Evolutionary conservation across 2,113 vertebrate genomes (phyloP), one percentile per base, ranked within the genome.

Genomic region (Microcebus murinus): DNA sequence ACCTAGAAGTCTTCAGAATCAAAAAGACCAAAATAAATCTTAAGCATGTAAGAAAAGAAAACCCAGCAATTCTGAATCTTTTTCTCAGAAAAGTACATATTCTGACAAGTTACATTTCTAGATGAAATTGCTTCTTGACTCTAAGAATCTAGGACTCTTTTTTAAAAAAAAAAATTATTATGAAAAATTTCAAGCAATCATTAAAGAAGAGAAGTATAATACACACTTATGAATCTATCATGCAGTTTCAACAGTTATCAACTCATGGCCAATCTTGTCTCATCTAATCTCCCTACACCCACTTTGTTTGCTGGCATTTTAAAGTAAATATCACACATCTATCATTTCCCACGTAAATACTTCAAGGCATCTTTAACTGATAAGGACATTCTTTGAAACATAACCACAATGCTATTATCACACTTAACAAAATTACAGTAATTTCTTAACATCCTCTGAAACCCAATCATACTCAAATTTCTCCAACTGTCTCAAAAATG

Each of bases 61-160:
- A 79, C 31, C n/a, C 65, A 89, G 77, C 1, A 52, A 34, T 70
- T 76, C 57, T 34, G 21, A 86, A 50, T 87, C 73, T 29, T 87
- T 83, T 97, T 79, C 84, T 96, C 81, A 84, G 91, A 80, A 77
- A 92, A 88, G 29, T 48, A 76, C 8, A 0, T 42, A 86, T 70
- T 76, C 59, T 94, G 55, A 90, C 36, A 92, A 83, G n/a, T 59
- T 59, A 23, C 67, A 91, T 77, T 89, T 91, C 82, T 91, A 61
- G 20, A 76, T 82, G 82, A 94, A 96, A 86, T 27, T 87, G 50
- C 61, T 92, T 96, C 61, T 93, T 91, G 23, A 95, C 79, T 91
- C 55, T 82, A 76, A 45, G 36, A 52, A 65, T 42, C 80, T 90
- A 80, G 39, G 34, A 45, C 29, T 61, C 29, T 39, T 79, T 39